Percentiles rank a stretch among this genome's conserved stretches.
Evolutionary conservation across 1,140 invertebrate genomes (phyloP).

Genomic region (Aphelenchoides besseyi): DNA sequence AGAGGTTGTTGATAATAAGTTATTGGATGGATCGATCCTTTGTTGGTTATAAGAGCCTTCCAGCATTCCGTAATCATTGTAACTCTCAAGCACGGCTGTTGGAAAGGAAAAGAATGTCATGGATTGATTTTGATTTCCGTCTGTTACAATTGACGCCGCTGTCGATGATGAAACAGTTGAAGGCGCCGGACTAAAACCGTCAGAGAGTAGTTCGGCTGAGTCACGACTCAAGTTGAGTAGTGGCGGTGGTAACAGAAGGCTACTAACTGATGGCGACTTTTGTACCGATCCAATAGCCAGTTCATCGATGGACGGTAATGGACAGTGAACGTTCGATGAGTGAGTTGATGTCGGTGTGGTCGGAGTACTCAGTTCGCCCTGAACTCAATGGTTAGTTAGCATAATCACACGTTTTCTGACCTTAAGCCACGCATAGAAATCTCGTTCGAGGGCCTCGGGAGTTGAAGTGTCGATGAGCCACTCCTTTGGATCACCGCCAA

Average conservation of each 20-base stretch:
- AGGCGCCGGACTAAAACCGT: slow-evolving; percentile 14
- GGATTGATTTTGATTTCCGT: too few species aligned
- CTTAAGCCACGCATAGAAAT: slow-evolving; percentile 62
- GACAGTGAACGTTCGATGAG: not conserved
- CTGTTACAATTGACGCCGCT: not conserved
- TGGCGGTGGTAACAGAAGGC: not conserved
- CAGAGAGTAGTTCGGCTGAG: not conserved
- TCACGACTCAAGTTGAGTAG: not conserved
- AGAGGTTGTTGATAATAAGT: not conserved
- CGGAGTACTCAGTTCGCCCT: not conserved
- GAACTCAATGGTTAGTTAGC: not conserved
- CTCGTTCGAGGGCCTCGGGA: slow-evolving; percentile 54
- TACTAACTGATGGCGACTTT: not conserved
- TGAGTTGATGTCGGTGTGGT: not conserved
- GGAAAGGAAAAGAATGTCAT: not conserved
- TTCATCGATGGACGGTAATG: not conserved
- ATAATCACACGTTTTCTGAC: slow-evolving; percentile 29
- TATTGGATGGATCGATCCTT: too few species aligned
- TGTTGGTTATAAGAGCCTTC: too few species aligned
- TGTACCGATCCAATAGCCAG: not conserved
- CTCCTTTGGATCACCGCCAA: not conserved
- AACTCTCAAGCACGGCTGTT: not conserved
- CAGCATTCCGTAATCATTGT: not conserved
- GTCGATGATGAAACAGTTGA: not conserved
- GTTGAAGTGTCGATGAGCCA: slow-evolving; percentile 55